Base-by-base conservation (phyloP, 1,140 invertebrate species). In the Heterodera carotae region DNA sequence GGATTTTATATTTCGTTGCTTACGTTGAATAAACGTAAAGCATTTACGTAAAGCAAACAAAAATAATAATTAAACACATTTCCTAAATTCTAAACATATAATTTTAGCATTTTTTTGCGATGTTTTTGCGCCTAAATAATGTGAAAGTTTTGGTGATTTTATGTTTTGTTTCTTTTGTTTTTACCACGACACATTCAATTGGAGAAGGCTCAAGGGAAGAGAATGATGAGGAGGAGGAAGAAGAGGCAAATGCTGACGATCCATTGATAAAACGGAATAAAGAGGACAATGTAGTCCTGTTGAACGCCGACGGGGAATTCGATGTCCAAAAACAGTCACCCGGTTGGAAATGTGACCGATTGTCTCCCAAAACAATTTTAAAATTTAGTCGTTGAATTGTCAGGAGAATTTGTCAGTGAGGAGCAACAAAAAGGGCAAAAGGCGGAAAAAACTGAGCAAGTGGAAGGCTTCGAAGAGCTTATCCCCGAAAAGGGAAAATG, bases 381-480 rank as follows among this genome's bases (percentile, higher is more conserved):
- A 77, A 60, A 64, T 64, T 33, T 31, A 75, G 31, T n/a, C 34
- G 48, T 69, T 25, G 53, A 66, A 74, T 29, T 18, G 60, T 56
- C 48, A 7, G 70, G 59, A 4, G 48, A 73, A 56, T 59, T 72
- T 31, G 29, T 31, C 5, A 48, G 79, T 15, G n/a, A 78, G 43
- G n/a, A 62, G 39, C n/a, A 34, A 67, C 18, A 60, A 36, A 48
- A 31, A 29, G 29, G 33, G 33, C 7, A 43, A 48, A 15, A 39
- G 2, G 1, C n/a, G 64, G 25, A 59, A n/a, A 69, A 31, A 25
- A 10, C 53, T 33, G 60, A 36, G 27, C 70, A 77, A 29, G 69
- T 77, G 56, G 66, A 39, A 12, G 76, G 62, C 6, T 80, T 80
- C 43, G 79, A 74, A 56, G 79, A 80, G 29, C 73, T 81, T 68